Evolutionary conservation across 2,113 vertebrate species (phyloP).

Genomic region (Turdus rufiventris): DNA sequence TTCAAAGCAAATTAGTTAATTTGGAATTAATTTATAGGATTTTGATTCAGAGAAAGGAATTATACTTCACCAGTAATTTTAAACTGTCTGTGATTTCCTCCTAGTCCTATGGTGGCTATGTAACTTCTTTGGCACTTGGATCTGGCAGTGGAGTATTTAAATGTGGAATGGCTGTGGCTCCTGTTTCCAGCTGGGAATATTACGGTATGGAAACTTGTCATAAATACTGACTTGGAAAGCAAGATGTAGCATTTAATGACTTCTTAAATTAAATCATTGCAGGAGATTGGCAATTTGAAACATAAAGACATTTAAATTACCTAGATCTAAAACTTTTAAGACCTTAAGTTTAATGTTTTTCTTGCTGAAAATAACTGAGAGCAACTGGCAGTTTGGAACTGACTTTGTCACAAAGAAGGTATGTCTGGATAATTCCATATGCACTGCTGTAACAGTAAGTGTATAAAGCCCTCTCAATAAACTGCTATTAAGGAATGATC

Average conservation of each 20-base stretch:
- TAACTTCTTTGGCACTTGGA: conserved; percentile 90
- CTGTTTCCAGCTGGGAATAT: conserved; percentile 97
- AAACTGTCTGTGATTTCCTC: conserved; percentile 50
- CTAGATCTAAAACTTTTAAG: conserved; percentile 40
- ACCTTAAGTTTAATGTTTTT: not conserved
- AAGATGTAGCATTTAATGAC: conserved; percentile 43
- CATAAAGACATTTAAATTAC: conserved; percentile 37
- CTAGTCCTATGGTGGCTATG: conserved; percentile 96
- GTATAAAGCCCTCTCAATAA: not conserved
- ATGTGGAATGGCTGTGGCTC: conserved; percentile 95
- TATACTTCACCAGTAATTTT: not conserved
- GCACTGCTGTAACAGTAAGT: not conserved
- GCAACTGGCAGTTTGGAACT: not conserved
- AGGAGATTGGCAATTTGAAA: conserved; percentile 23
- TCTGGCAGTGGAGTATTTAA: conserved; percentile 90
- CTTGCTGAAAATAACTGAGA: not conserved
- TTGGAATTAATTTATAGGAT: not conserved
- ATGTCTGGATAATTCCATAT: not conserved
- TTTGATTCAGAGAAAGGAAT: conserved; percentile 18
- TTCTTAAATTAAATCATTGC: conserved; percentile 53
- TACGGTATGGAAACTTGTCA: conserved; percentile 84
- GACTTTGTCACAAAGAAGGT: not conserved
- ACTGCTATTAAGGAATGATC: not conserved
- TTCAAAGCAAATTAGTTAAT: conserved; percentile 2
- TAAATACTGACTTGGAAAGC: conserved; percentile 56